Conservation (phyloP, 1,140 invertebrate genomes). For the Mizuhopecten yessoensis region DNA sequence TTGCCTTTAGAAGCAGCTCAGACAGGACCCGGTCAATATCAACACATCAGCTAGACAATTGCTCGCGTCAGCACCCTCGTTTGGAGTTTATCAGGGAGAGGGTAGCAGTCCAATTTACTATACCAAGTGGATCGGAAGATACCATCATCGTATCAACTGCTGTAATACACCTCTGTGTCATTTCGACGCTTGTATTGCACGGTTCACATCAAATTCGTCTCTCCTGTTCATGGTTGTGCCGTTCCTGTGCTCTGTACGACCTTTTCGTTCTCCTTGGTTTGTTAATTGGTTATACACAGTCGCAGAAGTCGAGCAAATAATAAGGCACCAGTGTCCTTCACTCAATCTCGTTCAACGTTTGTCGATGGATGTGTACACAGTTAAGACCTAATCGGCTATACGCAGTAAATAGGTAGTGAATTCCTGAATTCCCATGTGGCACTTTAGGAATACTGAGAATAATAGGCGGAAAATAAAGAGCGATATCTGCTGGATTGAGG, state of each 20-base stretch:
- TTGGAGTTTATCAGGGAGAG: background rate
- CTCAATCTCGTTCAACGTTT: background rate
- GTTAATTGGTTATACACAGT: background rate
- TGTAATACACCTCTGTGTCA: background rate
- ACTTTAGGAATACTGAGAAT: background rate
- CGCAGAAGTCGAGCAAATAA: background rate
- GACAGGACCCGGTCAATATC: background rate
- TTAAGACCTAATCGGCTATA: background rate
- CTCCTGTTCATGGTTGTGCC: background rate
- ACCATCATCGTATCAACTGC: background rate
- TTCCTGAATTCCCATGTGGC: background rate
- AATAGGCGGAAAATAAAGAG: slow-evolving; percentile 3
- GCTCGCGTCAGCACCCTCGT: background rate
- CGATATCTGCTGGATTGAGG: slow-evolving; percentile 20
- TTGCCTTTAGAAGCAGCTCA: background rate
- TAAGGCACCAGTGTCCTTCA: background rate
- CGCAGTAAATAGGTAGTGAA: slow-evolving; percentile 13
- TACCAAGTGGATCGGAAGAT: background rate
- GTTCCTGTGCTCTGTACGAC: background rate
- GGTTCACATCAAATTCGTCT: background rate
- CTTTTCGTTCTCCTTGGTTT: background rate
- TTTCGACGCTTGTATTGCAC: background rate
- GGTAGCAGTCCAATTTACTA: slow-evolving; percentile 11
- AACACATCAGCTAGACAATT: background rate
- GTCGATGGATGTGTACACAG: background rate